Base-by-base conservation (phyloP, 2,888 invertebrate species). In the Andrena dorsata region DNA sequence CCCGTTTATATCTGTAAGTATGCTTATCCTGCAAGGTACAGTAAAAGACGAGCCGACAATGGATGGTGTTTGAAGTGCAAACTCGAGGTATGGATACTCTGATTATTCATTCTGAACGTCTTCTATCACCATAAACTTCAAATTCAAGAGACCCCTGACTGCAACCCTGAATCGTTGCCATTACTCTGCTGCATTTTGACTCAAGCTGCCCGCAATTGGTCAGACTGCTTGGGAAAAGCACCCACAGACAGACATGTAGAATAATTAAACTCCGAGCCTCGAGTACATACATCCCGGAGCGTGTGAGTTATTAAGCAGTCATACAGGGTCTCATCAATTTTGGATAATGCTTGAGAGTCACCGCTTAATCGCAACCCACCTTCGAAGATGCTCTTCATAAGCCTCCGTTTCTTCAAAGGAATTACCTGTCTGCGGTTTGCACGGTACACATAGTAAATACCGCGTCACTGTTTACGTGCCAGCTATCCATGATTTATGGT, bases 401-500 rank as follows among this genome's bases (percentile, higher is more conserved):
- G 53, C 35, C 26, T 23, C 2, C 32, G 53, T 60, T 74, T 66
- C 74, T 47, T 60, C 13, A 10, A 23, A 13, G 49, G 58, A 8
- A 60, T 65, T 74, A 73, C 49, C 76, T 32, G 49, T 60, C 28
- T 10, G 20, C 16, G 63, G 20, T 35, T 23, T 63, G 28, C 56
- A 47, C 2, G 51, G 32, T 30, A 23, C 16, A 35, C 20, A n/a
- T 26, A 78, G 73, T 73, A 76, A 68, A 78, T 71, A 77, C 6
- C 47, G 28, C 2, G n/a, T 10, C n/a, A 8, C 35, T 73, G 64
- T 53, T 73, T 68, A 58, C 63, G 41, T 56, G 47, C 28, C 16
- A 49, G 61, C 30, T 64, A 68, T 28, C 28, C 30, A 61, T 80
- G 71, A 76, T 80, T 73, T 69, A 81, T 81, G 64, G 26, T 58